Base-by-base conservation (phyloP, 2,797 vertebrate species). In the Carduelis carduelis region DNA sequence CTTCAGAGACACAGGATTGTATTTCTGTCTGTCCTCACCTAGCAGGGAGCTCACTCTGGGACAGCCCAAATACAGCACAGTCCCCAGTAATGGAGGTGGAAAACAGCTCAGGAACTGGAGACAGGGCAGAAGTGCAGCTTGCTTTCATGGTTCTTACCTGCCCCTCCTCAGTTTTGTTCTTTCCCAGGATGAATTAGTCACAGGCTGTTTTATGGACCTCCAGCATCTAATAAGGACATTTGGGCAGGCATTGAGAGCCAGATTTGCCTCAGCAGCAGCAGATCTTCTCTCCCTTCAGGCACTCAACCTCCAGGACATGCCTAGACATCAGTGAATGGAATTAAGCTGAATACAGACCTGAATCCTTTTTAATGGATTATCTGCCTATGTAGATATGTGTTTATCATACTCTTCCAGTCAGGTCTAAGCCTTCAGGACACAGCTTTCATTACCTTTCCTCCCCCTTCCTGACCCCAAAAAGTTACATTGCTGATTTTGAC, bases 331-430 rank as follows among this genome's bases (percentile, higher is more conserved):
- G 34, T 68, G 49, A 83, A 79, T 49, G 17, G 63, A 53, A 66
- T 70, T 76, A 65, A 24, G 4, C 32, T 28, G 21, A 72, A 34
- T 69, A 28, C 7, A 72, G 80, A 59, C 39, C 60, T 30, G 30
- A 85, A 55, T 92, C 30, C 47, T 88, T 41, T 76, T 34, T 64
- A 8, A 21, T 56, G 44, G 32, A 18, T 72, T 77, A 57, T 68
- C 61, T 86, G 19, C 43, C 30, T 63, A 8, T 63, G 34, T 76
- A 76, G 46, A 74, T 80, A 59, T 1, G 13, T 83, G 53, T 87
- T 93, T 84, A 64, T 84, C 41, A 32, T 68, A 71, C 32, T 64
- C 34, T 89, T 78, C 44, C 84, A 60, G 18, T 75, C 56, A 83
- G 44, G 56, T 90, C 87, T 71, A 82, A 78, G 43, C 61, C 49